phyloP scores from a whole-genome alignment of 2,888 invertebrate genomes.

The Tinea trinotella region DNA sequence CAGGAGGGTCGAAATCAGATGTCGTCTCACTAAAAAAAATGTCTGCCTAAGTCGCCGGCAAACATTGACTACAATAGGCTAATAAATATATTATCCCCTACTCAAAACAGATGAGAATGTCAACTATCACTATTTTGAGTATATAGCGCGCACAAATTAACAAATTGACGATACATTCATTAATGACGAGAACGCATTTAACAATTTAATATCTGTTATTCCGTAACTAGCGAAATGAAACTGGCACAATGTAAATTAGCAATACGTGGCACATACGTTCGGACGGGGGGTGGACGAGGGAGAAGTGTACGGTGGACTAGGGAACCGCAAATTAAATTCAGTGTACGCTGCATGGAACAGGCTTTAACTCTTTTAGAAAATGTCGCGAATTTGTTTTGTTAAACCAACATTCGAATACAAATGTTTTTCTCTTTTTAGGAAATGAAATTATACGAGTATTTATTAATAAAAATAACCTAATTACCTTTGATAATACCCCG shows the following conservation, averaged over 20 bases:
- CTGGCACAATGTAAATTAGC: constrained; percentile 12
- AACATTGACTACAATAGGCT: too few species aligned
- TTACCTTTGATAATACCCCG: too few species aligned
- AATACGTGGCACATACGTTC: constrained; percentile 4
- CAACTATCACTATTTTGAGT: too few species aligned
- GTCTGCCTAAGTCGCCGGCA: too few species aligned
- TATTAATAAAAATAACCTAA: too few species aligned
- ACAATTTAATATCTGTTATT: constrained; percentile 14
- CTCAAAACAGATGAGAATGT: too few species aligned
- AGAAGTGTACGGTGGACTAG: constrained; percentile 2
- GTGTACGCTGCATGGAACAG: constrained; percentile 5
- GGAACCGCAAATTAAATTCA: constrained; percentile 16
- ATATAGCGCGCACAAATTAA: background rate
- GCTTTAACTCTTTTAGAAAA: constrained; percentile 15
- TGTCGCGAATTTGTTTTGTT: constrained; percentile 16
- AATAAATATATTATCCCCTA: too few species aligned
- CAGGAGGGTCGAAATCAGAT: too few species aligned
- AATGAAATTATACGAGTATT: too few species aligned
- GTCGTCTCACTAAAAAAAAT: too few species aligned
- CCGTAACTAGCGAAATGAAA: constrained; percentile 7
- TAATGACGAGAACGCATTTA: background rate
- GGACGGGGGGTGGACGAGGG: background rate
- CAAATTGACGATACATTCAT: background rate
- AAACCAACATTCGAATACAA: background rate
- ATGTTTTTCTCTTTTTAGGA: too few species aligned